Conservation (phyloP, 1,140 invertebrate species). For the Matsumurasca onukii region DNA sequence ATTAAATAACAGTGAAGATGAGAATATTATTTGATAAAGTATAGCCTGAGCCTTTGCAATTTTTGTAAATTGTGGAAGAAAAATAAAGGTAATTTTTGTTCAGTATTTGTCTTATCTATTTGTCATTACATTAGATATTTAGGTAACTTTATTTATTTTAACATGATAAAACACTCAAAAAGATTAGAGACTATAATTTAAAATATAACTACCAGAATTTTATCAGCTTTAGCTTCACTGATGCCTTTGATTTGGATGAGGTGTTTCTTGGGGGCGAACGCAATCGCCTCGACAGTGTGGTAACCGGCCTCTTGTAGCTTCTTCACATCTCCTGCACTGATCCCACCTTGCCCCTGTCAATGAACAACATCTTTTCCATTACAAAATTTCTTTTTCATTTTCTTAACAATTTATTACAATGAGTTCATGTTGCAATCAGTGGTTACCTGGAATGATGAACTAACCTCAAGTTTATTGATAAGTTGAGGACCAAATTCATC, state of each 20-base stretch:
- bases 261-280: constrained; percentile 91
- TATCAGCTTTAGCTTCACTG: constrained; percentile 96
- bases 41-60: too few relatives aligned
- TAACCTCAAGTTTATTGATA: constrained; percentile 62
- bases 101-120: too few relatives aligned
- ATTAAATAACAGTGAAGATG: too few relatives aligned
- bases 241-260: constrained; percentile 93
- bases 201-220: constrained; percentile 67
- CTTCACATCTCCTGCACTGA: constrained; percentile 87
- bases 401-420: neutral
- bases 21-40: too few relatives aligned
- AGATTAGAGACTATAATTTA: too few relatives aligned
- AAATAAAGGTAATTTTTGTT: too few relatives aligned
- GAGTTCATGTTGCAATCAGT: neutral
- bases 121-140: too few relatives aligned
- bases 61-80: too few relatives aligned
- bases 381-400: constrained; percentile 23
- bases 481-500: constrained; percentile 62
- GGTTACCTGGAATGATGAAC: constrained; percentile 4
- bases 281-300: constrained; percentile 93
- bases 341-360: constrained; percentile 76
- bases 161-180: too few relatives aligned
- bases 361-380: constrained; percentile 14
- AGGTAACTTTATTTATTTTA: too few relatives aligned
- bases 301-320: constrained; percentile 92